phyloP scores from a whole-genome alignment of 2,888 invertebrate species.

The Gymnoscelis rufifasciata region DNA sequence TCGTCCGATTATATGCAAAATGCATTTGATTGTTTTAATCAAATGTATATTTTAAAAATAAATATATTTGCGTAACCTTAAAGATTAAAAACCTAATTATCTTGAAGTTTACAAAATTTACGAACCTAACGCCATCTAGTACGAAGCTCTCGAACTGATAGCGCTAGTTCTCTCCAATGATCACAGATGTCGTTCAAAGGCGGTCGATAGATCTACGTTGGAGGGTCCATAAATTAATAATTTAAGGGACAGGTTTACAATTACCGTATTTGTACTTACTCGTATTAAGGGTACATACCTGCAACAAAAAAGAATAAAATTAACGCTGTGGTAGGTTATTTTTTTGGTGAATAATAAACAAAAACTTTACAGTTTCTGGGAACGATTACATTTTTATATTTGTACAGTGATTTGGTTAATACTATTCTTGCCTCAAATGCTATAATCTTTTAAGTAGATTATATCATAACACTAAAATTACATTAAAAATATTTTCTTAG shows the following conservation, averaged over 20 bases:
- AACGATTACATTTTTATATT: too few relatives aligned
- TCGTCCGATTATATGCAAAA: conserved; percentile 1
- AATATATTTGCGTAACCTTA: neutral
- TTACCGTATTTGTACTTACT: conserved; percentile 35
- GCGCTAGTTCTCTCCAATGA: conserved; percentile 28
- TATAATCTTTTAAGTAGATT: too few relatives aligned
- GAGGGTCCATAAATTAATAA: conserved; percentile 42
- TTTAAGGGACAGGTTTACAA: conserved; percentile 12
- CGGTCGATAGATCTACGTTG: conserved; percentile 2
- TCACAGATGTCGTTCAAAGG: conserved; percentile 50
- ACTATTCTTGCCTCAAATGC: too few relatives aligned
- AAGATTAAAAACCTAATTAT: neutral
- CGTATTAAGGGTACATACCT: conserved; percentile 46
- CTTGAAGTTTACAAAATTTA: neutral
- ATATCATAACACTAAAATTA: too few relatives aligned
- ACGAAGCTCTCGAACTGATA: conserved; percentile 36
- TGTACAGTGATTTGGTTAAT: too few relatives aligned
- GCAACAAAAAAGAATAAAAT: conserved; percentile 35
- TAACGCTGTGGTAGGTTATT: neutral
- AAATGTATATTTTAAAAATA: neutral
- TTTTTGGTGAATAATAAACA: neutral
- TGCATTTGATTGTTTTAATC: neutral
- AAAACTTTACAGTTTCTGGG: too few relatives aligned
- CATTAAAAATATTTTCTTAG: too few relatives aligned
- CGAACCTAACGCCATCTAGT: conserved; percentile 45